Evolutionary conservation across 92 coral and sea anemone genomes (phyloP).

Genomic region (Porites lobata): DNA sequence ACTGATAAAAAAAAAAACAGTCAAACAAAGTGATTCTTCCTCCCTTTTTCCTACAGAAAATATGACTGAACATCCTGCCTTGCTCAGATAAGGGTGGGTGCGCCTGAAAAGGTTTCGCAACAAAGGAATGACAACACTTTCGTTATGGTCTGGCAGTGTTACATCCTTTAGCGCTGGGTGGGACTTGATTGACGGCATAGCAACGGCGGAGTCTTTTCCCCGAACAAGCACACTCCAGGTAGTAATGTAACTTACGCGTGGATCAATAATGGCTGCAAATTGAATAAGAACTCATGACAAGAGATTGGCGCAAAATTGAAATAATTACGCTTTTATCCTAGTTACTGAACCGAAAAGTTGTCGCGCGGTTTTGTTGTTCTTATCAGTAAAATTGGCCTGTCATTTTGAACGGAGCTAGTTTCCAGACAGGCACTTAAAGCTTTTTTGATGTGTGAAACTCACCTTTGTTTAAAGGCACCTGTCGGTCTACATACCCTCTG

Average conservation of each 20-base stretch:
- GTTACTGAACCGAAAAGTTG: not conserved
- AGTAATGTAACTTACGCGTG: not conserved
- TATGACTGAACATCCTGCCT: too few species aligned
- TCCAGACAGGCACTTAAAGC: conserved; percentile 6
- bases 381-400: not conserved
- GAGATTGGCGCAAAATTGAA: conserved; percentile 42
- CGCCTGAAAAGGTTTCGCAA: too few species aligned
- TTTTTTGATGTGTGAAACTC: not conserved
- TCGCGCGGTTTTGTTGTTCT: not conserved
- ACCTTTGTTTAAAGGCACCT: conserved; percentile 20
- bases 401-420: conserved; percentile 7
- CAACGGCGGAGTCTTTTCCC: not conserved
- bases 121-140: too few species aligned
- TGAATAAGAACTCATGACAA: not conserved
- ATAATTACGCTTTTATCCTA: not conserved
- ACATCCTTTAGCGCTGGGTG: too few species aligned
- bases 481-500: conserved; percentile 13
- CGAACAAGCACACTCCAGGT: conserved; percentile 16
- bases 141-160: too few species aligned
- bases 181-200: not conserved
- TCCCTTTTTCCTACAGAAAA: too few species aligned
- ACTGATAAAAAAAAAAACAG: not conserved
- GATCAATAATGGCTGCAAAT: not conserved
- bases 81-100: too few species aligned
- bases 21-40: too few species aligned